phyloP scores from a whole-genome alignment of 2,888 invertebrate species.

The Ptilodon capucinus region DNA sequence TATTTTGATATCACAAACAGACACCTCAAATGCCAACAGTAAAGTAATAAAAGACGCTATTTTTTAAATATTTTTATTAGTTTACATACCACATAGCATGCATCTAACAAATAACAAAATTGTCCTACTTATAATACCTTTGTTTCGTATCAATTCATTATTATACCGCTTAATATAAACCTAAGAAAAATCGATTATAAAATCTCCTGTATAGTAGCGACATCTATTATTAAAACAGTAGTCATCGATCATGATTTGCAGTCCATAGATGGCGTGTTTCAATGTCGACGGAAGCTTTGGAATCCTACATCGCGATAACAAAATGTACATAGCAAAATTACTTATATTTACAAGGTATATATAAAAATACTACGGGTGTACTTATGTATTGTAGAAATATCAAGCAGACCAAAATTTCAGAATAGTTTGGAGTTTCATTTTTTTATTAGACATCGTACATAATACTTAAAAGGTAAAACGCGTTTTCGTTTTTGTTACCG shows the following conservation, averaged over 20 bases:
- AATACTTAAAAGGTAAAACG: too few species aligned
- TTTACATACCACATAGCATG: conserved; percentile 52
- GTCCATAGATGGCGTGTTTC: conserved; percentile 14
- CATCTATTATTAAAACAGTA: conserved; percentile 14
- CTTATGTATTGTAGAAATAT: not conserved
- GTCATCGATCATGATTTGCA: conserved; percentile 1
- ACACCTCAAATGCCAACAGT: too few species aligned
- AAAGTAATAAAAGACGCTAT: conserved; percentile 6
- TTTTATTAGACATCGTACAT: too few species aligned
- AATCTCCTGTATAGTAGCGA: conserved; percentile 10
- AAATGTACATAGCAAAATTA: conserved; percentile 1
- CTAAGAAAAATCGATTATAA: conserved; percentile 9
- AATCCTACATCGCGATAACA: not conserved
- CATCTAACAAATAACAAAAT: conserved; percentile 68
- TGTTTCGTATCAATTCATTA: conserved; percentile 16
- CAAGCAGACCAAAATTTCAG: too few species aligned
- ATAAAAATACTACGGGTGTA: not conserved
- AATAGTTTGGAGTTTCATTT: too few species aligned
- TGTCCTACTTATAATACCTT: conserved; percentile 55
- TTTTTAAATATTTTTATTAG: conserved; percentile 56
- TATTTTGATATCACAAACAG: too few species aligned
- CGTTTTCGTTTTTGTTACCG: too few species aligned
- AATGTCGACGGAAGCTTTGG: not conserved
- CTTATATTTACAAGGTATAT: conserved; percentile 4
- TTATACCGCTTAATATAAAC: conserved; percentile 14